phyloP scores from a whole-genome alignment of 2,888 invertebrate species.

The Chrysolina oricalcia region DNA sequence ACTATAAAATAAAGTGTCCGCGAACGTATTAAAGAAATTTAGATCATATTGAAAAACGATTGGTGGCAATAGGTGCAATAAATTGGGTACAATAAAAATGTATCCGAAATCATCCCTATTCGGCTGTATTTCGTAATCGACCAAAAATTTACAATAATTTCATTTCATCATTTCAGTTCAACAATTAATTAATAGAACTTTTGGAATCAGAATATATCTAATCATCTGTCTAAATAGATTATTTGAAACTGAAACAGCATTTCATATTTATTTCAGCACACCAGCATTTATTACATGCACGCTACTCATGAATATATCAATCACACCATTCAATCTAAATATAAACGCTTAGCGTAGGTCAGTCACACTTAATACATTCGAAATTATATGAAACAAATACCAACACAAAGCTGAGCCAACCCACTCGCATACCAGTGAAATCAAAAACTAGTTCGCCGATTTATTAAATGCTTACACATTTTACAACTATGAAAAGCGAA shows the following conservation, averaged over 20 bases:
- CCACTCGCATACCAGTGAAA: conserved; percentile 5
- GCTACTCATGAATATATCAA: not conserved
- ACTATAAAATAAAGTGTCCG: too few relatives aligned
- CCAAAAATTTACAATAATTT: too few relatives aligned
- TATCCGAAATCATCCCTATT: too few relatives aligned
- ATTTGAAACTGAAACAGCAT: too few relatives aligned
- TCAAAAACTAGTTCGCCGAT: conserved; percentile 8
- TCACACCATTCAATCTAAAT: not conserved
- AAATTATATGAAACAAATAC: conserved; percentile 10
- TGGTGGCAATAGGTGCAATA: too few relatives aligned
- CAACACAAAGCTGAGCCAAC: not conserved
- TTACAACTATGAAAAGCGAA: conserved; percentile 24
- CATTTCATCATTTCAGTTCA: too few relatives aligned
- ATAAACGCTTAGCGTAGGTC: conserved; percentile 1
- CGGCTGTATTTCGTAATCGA: too few relatives aligned
- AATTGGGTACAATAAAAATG: too few relatives aligned
- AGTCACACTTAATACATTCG: conserved; percentile 1
- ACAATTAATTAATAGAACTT: too few relatives aligned
- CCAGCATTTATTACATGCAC: not conserved
- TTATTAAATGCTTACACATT: conserved; percentile 12
- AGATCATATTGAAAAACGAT: too few relatives aligned
- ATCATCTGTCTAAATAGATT: not conserved
- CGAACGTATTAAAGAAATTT: too few relatives aligned
- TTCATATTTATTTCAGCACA: not conserved
- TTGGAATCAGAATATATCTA: too few relatives aligned